Evolutionary conservation across 2,113 vertebrate genomes (phyloP), one percentile per base, ranked within the genome.

Genomic region (Oenanthe melanoleuca): DNA sequence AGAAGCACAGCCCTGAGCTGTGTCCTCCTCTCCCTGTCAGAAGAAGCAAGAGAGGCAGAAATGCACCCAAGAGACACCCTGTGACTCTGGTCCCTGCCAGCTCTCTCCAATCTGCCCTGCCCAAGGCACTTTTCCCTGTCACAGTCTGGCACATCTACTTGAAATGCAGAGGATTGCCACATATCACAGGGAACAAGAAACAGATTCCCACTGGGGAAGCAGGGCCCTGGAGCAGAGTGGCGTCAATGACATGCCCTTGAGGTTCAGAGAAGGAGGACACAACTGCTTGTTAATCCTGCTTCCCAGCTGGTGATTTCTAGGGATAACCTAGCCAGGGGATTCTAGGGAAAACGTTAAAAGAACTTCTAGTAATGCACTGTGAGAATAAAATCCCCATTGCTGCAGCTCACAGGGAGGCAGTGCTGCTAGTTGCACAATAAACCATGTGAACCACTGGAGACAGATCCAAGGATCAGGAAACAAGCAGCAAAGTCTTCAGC

Each of bases 301-400:
- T 96, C 89, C 72, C 92, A 96, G 92, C 44, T 88, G 61, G 89
- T 73, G 66, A 90, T 82, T 97, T 97, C 95, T 66, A 84, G 79
- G 87, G 92, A 95, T 92, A 95, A 95, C 49, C 86, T 95, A 94
- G 33, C 44, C 80, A 53, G 60, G 61, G 77, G 88, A 94, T 78
- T 90, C 80, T 60, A 89, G 82, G 45, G 59, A 82, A 79, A 92
- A 86, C 3, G 70, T 92, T 86, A 70, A 80, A 93, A 91, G 92
- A 75, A 57, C 16, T 85, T 94, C 59, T 70, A 85, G 64, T n/a
- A 93, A 82, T 23, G 78, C 12, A 57, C 61, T 89, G 63, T 84
- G 87, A 94, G 85, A 95, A 95, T 82, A 87, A 91, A 94, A 92
- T 75, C 74, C 31, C 50, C 64, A 52, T 44, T 0, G 2, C 4